Evolutionary conservation across 2,888 invertebrate genomes (phyloP), one percentile per base, ranked within the genome.

Genomic region (Aleiodes testaceus): DNA sequence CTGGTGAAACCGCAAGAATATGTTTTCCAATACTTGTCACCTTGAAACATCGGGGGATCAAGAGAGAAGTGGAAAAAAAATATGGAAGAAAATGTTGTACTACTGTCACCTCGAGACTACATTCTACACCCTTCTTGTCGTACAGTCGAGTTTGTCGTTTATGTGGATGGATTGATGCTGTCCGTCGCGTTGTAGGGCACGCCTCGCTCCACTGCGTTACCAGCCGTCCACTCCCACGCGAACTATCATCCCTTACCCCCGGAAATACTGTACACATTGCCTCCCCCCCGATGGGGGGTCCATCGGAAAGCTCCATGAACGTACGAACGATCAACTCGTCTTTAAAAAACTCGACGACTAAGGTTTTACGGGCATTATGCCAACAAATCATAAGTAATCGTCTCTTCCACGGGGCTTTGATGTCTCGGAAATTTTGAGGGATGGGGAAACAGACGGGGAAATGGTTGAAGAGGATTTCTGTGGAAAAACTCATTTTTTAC

Each of bases 141-240:
- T 42, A 14, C 16, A 59, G 59, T 74, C 78, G 75, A 81, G 83
- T 82, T 85, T 82, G 83, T 83, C 84, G 84, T 85, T 83, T 84
- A 84, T 80, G 85, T 82, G 85, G 84, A 84, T 85, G 84, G 83
- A 85, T 85, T 84, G 85, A 85, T 85, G 84, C 85, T 82, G 85
- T 80, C 82, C 82, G 82, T 79, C 80, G 84, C 85, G 85, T 85
- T 63, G 85, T 85, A 81, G 81, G 84, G 85, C 85, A 85, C 84
- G 82, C 81, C 82, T 85, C 83, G 85, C 83, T 84, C 81, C 85
- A 81, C 80, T 83, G 85, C 83, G 83, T 81, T 81, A 84, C 84
- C 84, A 84, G 82, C 84, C 89, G 90, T 89, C 89, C 87, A 88
- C 83, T 85, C 88, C 87, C 88, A 87, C 87, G 84, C 85, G 80